phyloP scores from a whole-genome alignment of 1,140 invertebrate species.

The Mercenaria mercenaria region DNA sequence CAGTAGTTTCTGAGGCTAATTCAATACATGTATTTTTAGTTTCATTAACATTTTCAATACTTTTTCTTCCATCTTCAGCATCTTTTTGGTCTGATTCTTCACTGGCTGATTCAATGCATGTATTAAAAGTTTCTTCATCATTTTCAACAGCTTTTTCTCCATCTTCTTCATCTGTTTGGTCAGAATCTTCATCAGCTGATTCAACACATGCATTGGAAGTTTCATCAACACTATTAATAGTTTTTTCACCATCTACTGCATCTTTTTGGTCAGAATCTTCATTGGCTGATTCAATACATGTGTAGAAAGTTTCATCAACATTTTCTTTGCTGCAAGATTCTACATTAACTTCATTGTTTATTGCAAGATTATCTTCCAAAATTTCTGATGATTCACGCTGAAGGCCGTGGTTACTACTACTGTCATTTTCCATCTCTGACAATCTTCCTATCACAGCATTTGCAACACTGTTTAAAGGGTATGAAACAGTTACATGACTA shows the following conservation, averaged over 20 bases:
- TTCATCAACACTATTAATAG: not conserved
- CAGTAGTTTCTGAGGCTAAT: not conserved
- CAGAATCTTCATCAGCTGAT: not conserved
- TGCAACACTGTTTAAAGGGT: not conserved
- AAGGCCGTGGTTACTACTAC: not conserved
- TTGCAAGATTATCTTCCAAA: no score
- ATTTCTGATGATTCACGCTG: not conserved
- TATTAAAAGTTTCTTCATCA: not conserved
- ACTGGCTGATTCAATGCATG: not conserved
- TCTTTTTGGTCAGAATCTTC: not conserved
- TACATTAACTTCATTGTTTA: not conserved
- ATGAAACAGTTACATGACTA: not conserved
- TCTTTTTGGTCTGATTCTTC: not conserved
- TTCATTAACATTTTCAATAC: not conserved
- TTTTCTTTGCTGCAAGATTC: not conserved
- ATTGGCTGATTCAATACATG: not conserved
- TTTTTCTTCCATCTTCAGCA: not conserved
- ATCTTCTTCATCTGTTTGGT: not conserved
- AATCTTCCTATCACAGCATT: not conserved
- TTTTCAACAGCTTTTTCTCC: conserved; percentile 11
- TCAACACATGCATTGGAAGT: not conserved
- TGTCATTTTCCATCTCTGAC: not conserved
- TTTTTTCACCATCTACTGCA: not conserved
- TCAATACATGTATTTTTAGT: not conserved
- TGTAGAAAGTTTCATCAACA: not conserved